These are phyloP conservation scores for Aphidius gifuensis DNA, from an alignment of 1,140 invertebrate species.

Conservation along the genomic window DNA sequence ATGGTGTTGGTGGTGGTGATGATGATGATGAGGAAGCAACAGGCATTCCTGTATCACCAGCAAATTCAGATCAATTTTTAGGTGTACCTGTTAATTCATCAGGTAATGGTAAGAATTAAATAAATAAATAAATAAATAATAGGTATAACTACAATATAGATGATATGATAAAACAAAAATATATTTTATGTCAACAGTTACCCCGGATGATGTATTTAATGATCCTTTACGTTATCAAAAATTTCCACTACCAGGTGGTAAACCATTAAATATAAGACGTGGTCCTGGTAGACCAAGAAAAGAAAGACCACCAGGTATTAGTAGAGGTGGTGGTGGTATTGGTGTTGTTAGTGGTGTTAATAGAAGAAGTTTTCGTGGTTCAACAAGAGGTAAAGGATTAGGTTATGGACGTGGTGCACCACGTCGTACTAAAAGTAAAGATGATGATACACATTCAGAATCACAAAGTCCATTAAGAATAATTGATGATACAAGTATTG, in stretches of 20 bases:
- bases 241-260: conserved; percentile 55
- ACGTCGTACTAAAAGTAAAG: conserved; percentile 51
- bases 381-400: conserved; percentile 48
- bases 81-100: conserved; percentile 39
- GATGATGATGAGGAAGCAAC: conserved; percentile 52
- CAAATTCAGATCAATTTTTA: conserved; percentile 49
- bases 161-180: conserved; percentile 17
- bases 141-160: not conserved
- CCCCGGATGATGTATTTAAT: conserved; percentile 50
- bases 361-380: conserved; percentile 48
- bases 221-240: conserved; percentile 50
- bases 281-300: conserved; percentile 70
- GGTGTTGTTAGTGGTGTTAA: conserved; percentile 40
- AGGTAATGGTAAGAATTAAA: conserved; percentile 41
- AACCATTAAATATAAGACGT: conserved; percentile 62
- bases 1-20: conserved; percentile 52
- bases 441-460: conserved; percentile 53
- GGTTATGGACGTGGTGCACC: conserved; percentile 50
- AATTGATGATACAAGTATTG: conserved; percentile 47
- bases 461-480: conserved; percentile 51
- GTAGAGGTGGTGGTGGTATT: conserved; percentile 38
- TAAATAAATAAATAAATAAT: not conserved
- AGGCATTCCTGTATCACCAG: conserved; percentile 50
- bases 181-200: conserved; percentile 37
- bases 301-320: conserved; percentile 56